phyloP scores from a whole-genome alignment of 2,113 vertebrate genomes.

The Empidonax alnorum region DNA sequence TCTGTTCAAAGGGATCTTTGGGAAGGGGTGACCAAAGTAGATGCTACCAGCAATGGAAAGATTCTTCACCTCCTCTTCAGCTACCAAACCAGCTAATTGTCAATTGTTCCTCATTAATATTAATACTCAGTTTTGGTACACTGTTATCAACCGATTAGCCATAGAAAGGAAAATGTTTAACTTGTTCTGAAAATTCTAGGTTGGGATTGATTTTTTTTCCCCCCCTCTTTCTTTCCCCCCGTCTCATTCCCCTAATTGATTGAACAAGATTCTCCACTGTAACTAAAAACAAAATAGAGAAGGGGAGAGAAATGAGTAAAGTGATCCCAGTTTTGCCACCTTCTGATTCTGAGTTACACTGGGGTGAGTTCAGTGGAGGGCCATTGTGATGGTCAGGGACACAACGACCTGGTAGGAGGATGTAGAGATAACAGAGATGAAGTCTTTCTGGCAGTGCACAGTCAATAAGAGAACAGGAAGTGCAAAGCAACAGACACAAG shows the following conservation, averaged over 20 bases:
- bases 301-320: background rate
- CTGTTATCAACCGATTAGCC: background rate
- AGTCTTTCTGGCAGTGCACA: background rate
- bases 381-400: background rate
- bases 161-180: background rate
- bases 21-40: background rate
- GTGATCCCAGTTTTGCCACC: background rate
- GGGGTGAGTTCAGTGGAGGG: background rate
- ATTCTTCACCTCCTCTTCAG: constrained; percentile 5
- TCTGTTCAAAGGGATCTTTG: background rate
- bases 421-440: background rate
- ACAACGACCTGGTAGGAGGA: background rate
- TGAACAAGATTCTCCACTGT: background rate
- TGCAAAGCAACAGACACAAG: background rate
- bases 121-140: constrained; percentile 31
- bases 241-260: background rate
- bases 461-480: background rate
- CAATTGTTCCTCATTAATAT: constrained; percentile 19
- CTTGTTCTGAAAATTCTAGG: background rate
- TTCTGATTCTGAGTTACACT: background rate
- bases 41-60: background rate
- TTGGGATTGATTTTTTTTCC: background rate
- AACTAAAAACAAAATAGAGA: background rate
- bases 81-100: constrained; percentile 17
- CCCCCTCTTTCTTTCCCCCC: background rate